These are phyloP conservation scores for Linyphia triangularis DNA, from an alignment of 2,888 invertebrate species.

Conservation along the genomic window DNA sequence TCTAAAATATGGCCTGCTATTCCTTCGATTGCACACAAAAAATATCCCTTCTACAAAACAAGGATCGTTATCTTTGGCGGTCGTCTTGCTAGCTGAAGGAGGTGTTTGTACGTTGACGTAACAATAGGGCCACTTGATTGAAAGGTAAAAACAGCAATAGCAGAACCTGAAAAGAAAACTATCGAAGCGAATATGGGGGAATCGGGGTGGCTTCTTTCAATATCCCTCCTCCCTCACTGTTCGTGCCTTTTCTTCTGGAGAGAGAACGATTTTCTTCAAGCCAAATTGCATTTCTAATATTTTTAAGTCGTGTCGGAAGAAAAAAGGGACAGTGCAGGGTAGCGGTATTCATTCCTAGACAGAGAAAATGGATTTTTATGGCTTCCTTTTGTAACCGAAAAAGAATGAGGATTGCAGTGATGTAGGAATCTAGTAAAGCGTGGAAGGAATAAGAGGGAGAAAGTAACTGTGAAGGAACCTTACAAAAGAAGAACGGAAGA, in stretches of 20 bases:
- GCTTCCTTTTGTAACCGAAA: background rate
- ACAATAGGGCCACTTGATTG: slow-evolving; percentile 65
- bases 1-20: slow-evolving; percentile 53
- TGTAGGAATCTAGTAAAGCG: background rate
- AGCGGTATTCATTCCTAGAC: background rate
- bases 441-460: background rate
- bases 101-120: slow-evolving; percentile 65
- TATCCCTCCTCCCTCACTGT: background rate
- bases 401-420: background rate
- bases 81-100: slow-evolving; percentile 52
- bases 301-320: background rate
- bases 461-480: background rate
- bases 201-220: slow-evolving; percentile 47
- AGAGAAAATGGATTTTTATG: background rate
- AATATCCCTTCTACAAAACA: slow-evolving; percentile 33
- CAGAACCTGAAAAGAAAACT: slow-evolving; percentile 29
- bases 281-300: slow-evolving; percentile 3
- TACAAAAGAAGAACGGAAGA: background rate
- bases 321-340: background rate
- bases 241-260: background rate
- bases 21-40: too few species aligned
- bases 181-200: slow-evolving; percentile 30
- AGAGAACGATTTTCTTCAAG: background rate
- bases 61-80: slow-evolving; percentile 63
- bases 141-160: slow-evolving; percentile 57